Evolutionary conservation across 1,140 invertebrate genomes (phyloP), one percentile per base, ranked within the genome.

Genomic region (Drosophila subpulchrella): DNA sequence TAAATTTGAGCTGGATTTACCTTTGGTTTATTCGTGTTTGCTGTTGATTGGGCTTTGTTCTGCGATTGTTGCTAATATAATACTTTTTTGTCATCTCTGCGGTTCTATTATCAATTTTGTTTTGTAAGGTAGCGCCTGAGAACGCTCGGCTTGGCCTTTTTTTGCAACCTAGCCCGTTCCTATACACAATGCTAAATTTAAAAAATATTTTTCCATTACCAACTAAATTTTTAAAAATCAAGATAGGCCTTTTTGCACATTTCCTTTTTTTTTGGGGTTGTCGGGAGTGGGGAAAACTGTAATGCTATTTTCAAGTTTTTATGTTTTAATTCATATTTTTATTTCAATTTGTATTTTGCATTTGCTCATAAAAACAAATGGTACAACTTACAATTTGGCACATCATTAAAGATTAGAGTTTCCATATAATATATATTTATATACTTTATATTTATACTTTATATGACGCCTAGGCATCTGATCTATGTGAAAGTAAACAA

Each of bases 371-470:
- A 85, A 90, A 90, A 90, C 78, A 86, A 90, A 85, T 81, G 85
- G 55, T 81, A 79, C 86, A 90, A 90, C 86, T 86, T 91, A 91
- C 89, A 91, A 91, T 91, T 91, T 91, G 89, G 89, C 89, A 91
- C 89, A 91, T 89, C 65, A 85, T 91, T 89, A 80, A 85, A 80
- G 81, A 89, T 91, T 88, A 89, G 85, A 73, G 70, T 81, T 84
- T 81, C 59, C 68, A 75, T 78, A 72, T 81, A 78, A 67, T 76
- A 84, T 85, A 71, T 65, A 71, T 75, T 50, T 56, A 73, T 81
- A 73, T 84, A 75, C 55, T 86, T 88, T 75, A 73, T 83, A 89
- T 84, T 88, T 91, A 78, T 91, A 88, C 51, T 78, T 74, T 82
- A 80, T 78, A 62, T 78, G 77, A 86, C 79, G 78, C 79, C 61